Conservation (phyloP, 2,888 invertebrate species). For the Mactromeris polynyma region DNA sequence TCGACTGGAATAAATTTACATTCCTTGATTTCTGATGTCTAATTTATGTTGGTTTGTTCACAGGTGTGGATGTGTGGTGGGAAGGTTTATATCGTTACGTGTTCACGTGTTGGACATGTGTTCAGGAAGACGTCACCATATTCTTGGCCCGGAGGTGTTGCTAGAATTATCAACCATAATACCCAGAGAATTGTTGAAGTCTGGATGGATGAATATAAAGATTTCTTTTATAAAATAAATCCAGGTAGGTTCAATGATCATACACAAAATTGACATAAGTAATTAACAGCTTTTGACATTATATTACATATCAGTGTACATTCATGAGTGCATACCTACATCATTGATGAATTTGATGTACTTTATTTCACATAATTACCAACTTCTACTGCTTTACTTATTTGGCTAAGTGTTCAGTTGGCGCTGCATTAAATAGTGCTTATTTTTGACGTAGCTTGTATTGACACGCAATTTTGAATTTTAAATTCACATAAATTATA, state of each 20-base stretch:
- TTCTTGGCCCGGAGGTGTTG: slow-evolving; percentile 97
- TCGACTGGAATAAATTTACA: too few species aligned
- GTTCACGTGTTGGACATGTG: slow-evolving; percentile 87
- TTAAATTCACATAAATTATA: too few species aligned
- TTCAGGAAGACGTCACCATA: slow-evolving; percentile 93
- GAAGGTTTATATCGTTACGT: slow-evolving; percentile 86
- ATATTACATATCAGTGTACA: too few species aligned
- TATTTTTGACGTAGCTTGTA: too few species aligned
- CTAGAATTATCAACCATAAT: slow-evolving; percentile 96
- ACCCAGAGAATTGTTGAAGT: slow-evolving; percentile 99
- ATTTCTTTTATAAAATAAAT: slow-evolving; percentile 87
- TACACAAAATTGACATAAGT: not conserved
- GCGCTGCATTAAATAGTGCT: too few species aligned
- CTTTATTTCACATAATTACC: too few species aligned
- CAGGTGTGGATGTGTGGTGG: slow-evolving; percentile 88
- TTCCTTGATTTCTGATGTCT: not conserved
- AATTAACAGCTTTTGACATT: too few species aligned
- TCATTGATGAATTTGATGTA: too few species aligned
- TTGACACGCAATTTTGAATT: too few species aligned
- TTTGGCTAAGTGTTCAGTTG: too few species aligned
- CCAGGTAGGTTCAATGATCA: slow-evolving; percentile 81
- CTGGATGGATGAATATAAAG: slow-evolving; percentile 99
- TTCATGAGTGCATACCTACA: too few species aligned
- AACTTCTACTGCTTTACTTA: too few species aligned
- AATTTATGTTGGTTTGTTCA: slow-evolving; percentile 21